A percentile compares a stretch with the other conserved stretches of the same genome.
Evolutionary conservation across 1,140 invertebrate genomes (phyloP).

Genomic region (Brachionus plicatilis): DNA sequence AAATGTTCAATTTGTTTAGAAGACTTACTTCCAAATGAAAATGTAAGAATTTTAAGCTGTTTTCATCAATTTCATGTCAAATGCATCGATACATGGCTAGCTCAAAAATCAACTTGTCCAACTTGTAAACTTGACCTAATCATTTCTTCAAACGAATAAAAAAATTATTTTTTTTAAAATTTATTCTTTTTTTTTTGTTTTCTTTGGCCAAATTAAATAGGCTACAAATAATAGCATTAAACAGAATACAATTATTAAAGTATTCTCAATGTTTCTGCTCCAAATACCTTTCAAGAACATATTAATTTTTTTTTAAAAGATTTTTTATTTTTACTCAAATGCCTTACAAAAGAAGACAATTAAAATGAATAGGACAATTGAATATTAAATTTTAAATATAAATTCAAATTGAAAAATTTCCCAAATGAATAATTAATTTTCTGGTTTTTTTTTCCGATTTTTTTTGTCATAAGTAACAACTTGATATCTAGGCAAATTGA

Average conservation of each 20-base stretch:
- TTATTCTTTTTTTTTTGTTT: background rate
- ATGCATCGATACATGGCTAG: constrained; percentile 88
- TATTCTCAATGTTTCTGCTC: background rate
- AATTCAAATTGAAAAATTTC: too few relatives aligned
- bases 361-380: too few relatives aligned
- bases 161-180: background rate
- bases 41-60: constrained; percentile 69
- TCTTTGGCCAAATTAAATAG: constrained; percentile 9
- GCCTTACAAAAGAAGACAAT: too few relatives aligned
- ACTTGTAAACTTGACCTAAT: constrained; percentile 84
- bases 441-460: too few relatives aligned
- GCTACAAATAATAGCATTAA: background rate
- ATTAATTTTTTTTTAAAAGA: background rate
- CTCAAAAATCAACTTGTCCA: constrained; percentile 85
- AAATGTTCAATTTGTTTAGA: constrained; percentile 26
- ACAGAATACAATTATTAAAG: background rate
- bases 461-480: too few relatives aligned
- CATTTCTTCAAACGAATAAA: background rate
- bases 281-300: background rate
- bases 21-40: constrained; percentile 2
- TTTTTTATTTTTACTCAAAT: background rate
- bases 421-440: too few relatives aligned
- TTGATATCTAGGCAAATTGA: too few relatives aligned
- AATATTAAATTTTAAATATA: too few relatives aligned
- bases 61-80: constrained; percentile 91